Percentiles rank a stretch among this genome's conserved stretches.
Evolutionary conservation across 2,797 vertebrate species (phyloP).

Genomic region (Gambusia yucatana): DNA sequence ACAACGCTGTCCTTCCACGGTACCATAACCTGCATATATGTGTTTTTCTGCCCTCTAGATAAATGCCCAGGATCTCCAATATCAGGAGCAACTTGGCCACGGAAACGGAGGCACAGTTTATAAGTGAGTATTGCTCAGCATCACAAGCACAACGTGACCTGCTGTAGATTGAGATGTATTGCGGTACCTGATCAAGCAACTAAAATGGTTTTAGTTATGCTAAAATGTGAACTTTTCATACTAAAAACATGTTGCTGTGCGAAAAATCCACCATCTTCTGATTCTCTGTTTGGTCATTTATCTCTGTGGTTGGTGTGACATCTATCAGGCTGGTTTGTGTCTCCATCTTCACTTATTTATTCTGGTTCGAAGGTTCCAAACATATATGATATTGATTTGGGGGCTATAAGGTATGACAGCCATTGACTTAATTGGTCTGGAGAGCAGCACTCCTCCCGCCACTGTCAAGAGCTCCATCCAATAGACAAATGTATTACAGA

Average conservation of each 20-base stretch:
- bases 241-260: conserved; percentile 7
- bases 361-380: conserved; percentile 78
- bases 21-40: conserved; percentile 26
- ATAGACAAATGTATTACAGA: conserved; percentile 62
- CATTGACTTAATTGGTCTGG: conserved; percentile 60
- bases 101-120: conserved; percentile 98
- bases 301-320: conserved; percentile 60
- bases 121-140: conserved; percentile 86
- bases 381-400: conserved; percentile 82
- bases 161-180: background rate
- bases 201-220: background rate
- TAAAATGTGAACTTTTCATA: conserved; percentile 17
- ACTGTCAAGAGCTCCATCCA: conserved; percentile 48
- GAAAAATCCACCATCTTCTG: conserved; percentile 13
- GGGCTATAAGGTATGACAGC: conserved; percentile 70
- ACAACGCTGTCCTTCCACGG: background rate
- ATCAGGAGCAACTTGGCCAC: conserved; percentile 97
- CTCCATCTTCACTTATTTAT: conserved; percentile 73
- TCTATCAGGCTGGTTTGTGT: conserved; percentile 59
- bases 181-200: background rate
- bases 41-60: conserved; percentile 84
- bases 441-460: conserved; percentile 58
- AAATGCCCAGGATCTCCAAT: conserved; percentile 97
- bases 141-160: conserved; percentile 15
- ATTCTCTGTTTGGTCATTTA: conserved; percentile 38